A percentile compares a stretch with the other conserved stretches of the same genome.
phyloP scores from a whole-genome alignment of 1,140 invertebrate species.

The Octopus sinensis region DNA sequence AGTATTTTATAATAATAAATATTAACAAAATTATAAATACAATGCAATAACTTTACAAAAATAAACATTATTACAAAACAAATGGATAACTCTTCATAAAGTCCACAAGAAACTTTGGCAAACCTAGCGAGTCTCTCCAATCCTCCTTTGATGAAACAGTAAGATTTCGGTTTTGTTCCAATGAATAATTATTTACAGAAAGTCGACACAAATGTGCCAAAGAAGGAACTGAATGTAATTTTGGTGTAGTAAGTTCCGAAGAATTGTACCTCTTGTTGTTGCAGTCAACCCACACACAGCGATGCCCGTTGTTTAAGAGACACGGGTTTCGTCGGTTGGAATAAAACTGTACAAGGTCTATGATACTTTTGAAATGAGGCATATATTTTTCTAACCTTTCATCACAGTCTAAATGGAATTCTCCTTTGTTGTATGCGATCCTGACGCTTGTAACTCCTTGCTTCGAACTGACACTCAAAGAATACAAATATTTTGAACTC shows the following conservation, averaged over 20 bases:
- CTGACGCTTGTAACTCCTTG: not conserved
- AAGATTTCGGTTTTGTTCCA: too few species aligned
- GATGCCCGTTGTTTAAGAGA: not conserved
- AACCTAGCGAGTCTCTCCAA: too few species aligned
- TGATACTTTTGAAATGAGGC: not conserved
- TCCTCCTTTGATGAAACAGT: too few species aligned
- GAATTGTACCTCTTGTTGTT: not conserved
- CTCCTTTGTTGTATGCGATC: not conserved
- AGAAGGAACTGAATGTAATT: not conserved
- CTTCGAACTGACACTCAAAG: not conserved
- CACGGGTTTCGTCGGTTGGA: not conserved
- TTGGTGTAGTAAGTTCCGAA: not conserved
- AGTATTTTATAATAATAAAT: too few species aligned
- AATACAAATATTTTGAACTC: not conserved
- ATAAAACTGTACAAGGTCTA: conserved; percentile 1
- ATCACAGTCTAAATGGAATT: not conserved
- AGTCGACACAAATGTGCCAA: not conserved
- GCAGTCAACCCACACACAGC: not conserved
- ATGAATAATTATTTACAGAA: not conserved
- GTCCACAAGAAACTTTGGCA: too few species aligned
- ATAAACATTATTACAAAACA: too few species aligned
- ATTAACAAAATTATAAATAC: too few species aligned
- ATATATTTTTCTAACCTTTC: not conserved
- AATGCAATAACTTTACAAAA: too few species aligned
- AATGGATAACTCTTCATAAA: too few species aligned